Conservation (phyloP, 2,113 vertebrate species). For the Oriolus oriolus region DNA sequence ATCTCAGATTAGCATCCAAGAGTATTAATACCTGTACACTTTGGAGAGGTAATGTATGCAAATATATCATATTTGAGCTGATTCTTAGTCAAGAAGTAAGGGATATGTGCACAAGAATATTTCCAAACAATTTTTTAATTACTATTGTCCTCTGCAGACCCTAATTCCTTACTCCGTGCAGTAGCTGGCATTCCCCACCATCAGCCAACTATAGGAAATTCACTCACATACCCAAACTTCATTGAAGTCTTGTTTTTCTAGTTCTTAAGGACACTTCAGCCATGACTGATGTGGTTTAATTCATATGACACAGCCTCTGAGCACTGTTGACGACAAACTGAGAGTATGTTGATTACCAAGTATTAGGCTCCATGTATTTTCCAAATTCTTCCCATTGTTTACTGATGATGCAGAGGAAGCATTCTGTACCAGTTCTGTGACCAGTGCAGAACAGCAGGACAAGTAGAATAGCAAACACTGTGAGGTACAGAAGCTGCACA, state of each 20-base stretch:
- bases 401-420: not conserved
- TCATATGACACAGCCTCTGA: not conserved
- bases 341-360: not conserved
- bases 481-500: not conserved
- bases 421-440: not conserved
- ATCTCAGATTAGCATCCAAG: not conserved
- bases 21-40: not conserved
- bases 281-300: not conserved
- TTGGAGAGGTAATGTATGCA: not conserved
- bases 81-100: not conserved
- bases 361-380: not conserved
- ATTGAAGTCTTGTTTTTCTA: not conserved
- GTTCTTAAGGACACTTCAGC: not conserved
- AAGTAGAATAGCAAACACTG: not conserved
- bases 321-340: not conserved
- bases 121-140: not conserved
- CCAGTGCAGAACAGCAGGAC: not conserved
- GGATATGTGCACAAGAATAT: not conserved
- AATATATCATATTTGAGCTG: not conserved
- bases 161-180: not conserved
- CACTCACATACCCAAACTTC: not conserved
- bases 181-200: not conserved
- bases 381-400: not conserved
- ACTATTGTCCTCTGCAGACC: not conserved
- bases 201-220: not conserved